These are phyloP conservation scores for Halictus rubicundus DNA, from an alignment of 1,140 invertebrate genomes.

Conservation along the genomic window DNA sequence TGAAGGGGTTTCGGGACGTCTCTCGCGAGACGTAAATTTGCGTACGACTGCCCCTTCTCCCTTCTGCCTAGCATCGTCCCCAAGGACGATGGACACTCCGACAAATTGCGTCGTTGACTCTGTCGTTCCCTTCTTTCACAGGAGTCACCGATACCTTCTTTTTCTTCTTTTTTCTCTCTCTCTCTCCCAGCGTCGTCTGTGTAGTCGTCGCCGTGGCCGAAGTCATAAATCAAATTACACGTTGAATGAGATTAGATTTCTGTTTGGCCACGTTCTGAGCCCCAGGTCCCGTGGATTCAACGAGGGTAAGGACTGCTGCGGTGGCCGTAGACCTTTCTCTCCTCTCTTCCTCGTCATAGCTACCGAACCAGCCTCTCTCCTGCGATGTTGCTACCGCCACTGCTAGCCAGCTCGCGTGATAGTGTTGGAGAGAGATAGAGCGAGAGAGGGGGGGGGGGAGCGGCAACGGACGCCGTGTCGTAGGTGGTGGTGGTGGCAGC, in stretches of 20 bases:
- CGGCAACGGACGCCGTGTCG: neutral
- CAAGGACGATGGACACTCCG: constrained; percentile 58
- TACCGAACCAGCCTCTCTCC: constrained; percentile 48
- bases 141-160: neutral
- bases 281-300: constrained; percentile 67
- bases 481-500: constrained; percentile 36
- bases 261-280: constrained; percentile 71
- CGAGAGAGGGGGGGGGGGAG: no score
- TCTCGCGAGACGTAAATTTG: constrained; percentile 69
- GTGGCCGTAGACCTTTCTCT: constrained; percentile 67
- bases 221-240: constrained; percentile 77
- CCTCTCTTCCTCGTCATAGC: constrained; percentile 57
- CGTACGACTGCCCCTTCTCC: constrained; percentile 46
- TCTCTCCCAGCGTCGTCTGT: no score
- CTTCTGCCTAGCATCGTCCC: constrained; percentile 20
- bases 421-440: constrained; percentile 31
- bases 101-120: constrained; percentile 70
- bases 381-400: constrained; percentile 40
- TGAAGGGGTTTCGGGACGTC: constrained; percentile 61
- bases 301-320: constrained; percentile 65
- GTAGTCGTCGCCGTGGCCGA: no score
- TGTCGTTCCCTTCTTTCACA: constrained; percentile 36
- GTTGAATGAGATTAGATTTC: constrained; percentile 77
- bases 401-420: constrained; percentile 26
- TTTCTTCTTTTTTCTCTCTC: no score